Base-by-base conservation (phyloP, 2,113 vertebrate genomes). In the Boleophthalmus pectinirostris region DNA sequence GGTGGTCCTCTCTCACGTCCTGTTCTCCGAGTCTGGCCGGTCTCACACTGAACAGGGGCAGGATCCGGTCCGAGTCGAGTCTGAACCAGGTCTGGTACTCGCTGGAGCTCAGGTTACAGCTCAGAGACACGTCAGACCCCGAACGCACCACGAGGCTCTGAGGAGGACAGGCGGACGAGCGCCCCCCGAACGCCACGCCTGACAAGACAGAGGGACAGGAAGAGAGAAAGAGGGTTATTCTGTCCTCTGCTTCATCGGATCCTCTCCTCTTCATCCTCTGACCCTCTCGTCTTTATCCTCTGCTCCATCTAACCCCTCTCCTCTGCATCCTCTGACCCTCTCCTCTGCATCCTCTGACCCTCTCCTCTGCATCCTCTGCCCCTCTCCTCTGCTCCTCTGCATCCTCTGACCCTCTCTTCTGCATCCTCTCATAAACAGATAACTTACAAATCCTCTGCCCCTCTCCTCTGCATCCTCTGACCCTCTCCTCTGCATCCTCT, bases 1-100 rank as follows among this genome's bases (percentile, higher is more conserved):
- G 25, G 58, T 61, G 58, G 14, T 33, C 2, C 25, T 61, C 58
- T 25, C 58, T 33, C 15, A 61, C 0, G 8, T 5, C 70, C 0
- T 2, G 0, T 0, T 0, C 0, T 0, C 3, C 0, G 54, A 0
- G 1, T 0, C 43, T 0, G 0, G 2, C 7, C 0, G 0, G 0
- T 0, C 0, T 1, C 0, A 78, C 38, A 0, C 61, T 79, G 9
- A 89, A 67, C 76, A 90, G 78, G 6, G 81, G 76, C 51, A 0
- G 69, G 49, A 85, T 66, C 69, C 63, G 68, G 0, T 85, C 75
- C 0, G 78, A 76, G 14, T 18, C 68, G 51, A 90, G 25, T 3
- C 3, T 45, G 75, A 43, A 80, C 89, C 89, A 90, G 65, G 61
- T 5, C 3, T 67, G 43, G 0, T 0, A 33, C 15, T 61, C 0